Evolutionary conservation across 1,140 invertebrate species (phyloP), one percentile per base, ranked within the genome.

Genomic region (Aphidius gifuensis): DNA sequence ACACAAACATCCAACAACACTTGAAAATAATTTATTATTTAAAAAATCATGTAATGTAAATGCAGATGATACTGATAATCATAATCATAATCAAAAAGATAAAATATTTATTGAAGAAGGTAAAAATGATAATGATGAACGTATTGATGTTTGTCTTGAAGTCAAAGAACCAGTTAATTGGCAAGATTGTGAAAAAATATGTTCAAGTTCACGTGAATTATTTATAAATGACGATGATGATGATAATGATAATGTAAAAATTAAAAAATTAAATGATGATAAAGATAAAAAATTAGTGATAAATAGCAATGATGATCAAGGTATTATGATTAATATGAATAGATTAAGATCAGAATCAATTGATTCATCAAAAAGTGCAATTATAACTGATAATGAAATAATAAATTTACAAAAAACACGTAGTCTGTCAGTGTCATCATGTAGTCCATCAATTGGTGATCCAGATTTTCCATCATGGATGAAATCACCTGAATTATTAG

Each of bases 1-100:
- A n/a, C 86, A 89, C 60, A 94, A 90, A 77, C 92, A 94, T 75
- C 92, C 92, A 2, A 87, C 86, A 5, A 87, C 89, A 21, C 82
- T 92, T 32, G 88, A 91, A 72, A 91, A 85, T 46, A 76, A 77
- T 58, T 76, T 75, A 4, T 72, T 54, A 16, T 16, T 0, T 16
- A 6, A 72, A 61, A 4, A 70, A 64, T 21, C 16, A 44, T 2
- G 61, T 5, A 32, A 49, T 0, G 8, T 40, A 6, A 43, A 53
- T 6, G 58, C n/a, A n/a, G 21, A 44, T 2, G 48, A 63, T 5
- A 32, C 53, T 0, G 9, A 38, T 7, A 43, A 53, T 6, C 57
- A 9, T 9, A 54, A n/a, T 43, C 5, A 53, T 53, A 7, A 59
- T 38, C 42, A 66, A 50, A 6, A 58, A 0, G 16, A 16, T 16